Percentiles rank a stretch among this genome's conserved stretches.
Conservation (phyloP, 2,888 invertebrate species). For the Catocala fraxini region DNA sequence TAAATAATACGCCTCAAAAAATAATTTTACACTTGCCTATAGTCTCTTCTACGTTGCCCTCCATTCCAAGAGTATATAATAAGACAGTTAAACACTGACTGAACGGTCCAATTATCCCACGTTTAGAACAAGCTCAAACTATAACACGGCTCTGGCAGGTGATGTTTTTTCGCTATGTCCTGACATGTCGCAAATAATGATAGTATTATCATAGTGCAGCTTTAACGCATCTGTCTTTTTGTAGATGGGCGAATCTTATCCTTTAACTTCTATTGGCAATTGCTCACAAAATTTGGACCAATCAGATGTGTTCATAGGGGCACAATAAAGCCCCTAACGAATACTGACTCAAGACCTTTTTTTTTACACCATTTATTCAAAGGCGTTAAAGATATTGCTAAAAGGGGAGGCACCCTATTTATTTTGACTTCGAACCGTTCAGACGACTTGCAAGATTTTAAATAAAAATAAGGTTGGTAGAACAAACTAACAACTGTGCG, state of each 20-base stretch:
- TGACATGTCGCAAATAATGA: slow-evolving; percentile 59
- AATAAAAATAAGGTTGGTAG: background rate
- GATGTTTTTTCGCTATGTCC: slow-evolving; percentile 60
- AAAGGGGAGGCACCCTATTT: slow-evolving; percentile 24
- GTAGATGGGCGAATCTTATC: slow-evolving; percentile 67
- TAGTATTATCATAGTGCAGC: slow-evolving; percentile 60
- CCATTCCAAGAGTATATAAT: background rate
- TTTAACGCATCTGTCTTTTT: slow-evolving; percentile 73
- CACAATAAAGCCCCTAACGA: slow-evolving; percentile 65
- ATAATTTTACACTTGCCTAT: background rate
- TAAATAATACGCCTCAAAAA: background rate
- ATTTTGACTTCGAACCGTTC: slow-evolving; percentile 3
- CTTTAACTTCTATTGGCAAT: slow-evolving; percentile 67
- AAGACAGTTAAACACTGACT: background rate
- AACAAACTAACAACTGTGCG: too few relatives aligned
- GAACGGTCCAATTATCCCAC: slow-evolving; percentile 8
- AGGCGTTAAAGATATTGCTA: slow-evolving; percentile 27
- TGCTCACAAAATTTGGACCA: slow-evolving; percentile 60
- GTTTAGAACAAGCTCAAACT: slow-evolving; percentile 14
- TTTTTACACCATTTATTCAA: slow-evolving; percentile 15
- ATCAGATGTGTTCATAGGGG: slow-evolving; percentile 56
- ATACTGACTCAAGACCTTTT: slow-evolving; percentile 31
- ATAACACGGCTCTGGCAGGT: slow-evolving; percentile 55
- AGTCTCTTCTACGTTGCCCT: too few relatives aligned
- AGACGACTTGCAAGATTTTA: background rate